These are phyloP conservation scores for Scaptodrosophila latifasciaeformis DNA, from an alignment of 2,888 invertebrate species.

Conservation along the genomic window DNA sequence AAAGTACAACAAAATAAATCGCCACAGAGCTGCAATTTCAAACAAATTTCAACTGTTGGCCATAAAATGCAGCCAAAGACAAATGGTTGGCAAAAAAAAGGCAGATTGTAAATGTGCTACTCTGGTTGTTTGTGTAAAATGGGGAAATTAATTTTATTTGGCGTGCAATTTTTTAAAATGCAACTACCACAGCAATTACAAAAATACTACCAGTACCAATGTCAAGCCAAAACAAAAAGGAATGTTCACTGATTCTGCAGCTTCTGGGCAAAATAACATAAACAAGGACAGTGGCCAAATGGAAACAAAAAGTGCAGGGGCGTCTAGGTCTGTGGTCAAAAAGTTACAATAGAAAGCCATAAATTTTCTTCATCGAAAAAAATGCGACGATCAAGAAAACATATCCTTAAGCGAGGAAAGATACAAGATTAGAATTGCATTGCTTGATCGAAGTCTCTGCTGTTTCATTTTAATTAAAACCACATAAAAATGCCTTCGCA, in stretches of 20 bases:
- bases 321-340: too few relatives aligned
- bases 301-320: too few relatives aligned
- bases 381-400: too few relatives aligned
- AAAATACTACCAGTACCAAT: constrained; percentile 6
- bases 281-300: too few relatives aligned
- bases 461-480: too few relatives aligned
- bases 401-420: not conserved
- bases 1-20: not conserved
- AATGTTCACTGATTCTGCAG: constrained; percentile 10
- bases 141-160: constrained; percentile 59
- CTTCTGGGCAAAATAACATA: constrained; percentile 2
- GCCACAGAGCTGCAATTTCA: constrained; percentile 12
- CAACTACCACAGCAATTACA: constrained; percentile 18
- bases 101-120: constrained; percentile 8
- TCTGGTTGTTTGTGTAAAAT: constrained; percentile 8
- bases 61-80: constrained; percentile 48
- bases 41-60: constrained; percentile 45
- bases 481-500: too few relatives aligned
- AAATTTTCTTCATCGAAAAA: not conserved
- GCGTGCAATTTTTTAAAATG: constrained; percentile 8
- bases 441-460: not conserved
- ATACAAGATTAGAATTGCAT: not conserved
- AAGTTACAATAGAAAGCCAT: not conserved
- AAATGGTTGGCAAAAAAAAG: constrained; percentile 50
- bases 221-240: not conserved